A percentile compares a stretch with the other conserved stretches of the same genome.
Conservation (phyloP, 2,888 invertebrate genomes). For the Drosophila quinaria region DNA sequence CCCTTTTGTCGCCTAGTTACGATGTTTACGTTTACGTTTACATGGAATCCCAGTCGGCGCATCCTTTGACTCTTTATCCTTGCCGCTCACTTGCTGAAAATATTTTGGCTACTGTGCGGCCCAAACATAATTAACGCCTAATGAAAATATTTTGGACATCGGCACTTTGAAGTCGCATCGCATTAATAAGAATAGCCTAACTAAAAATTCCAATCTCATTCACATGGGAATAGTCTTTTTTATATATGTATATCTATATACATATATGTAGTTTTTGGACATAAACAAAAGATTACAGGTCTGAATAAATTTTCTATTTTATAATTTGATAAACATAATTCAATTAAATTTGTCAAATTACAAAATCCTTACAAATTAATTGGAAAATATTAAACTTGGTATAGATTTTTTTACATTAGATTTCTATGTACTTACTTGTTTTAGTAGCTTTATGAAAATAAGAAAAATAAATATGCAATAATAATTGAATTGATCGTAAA, state of each 20-base stretch:
- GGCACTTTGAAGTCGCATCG: conserved; percentile 48
- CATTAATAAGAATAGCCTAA: not conserved
- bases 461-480: no score
- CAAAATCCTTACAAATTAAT: no score
- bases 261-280: not conserved
- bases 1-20: conserved; percentile 50
- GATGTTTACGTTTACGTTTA: conserved; percentile 28
- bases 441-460: no score
- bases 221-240: conserved; percentile 36
- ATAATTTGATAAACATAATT: no score
- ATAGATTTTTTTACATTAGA: no score
- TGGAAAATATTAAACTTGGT: no score
- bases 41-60: conserved; percentile 49
- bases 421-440: no score
- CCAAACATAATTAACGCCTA: conserved; percentile 70
- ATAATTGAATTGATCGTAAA: no score
- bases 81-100: conserved; percentile 41
- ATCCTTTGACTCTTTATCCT: conserved; percentile 36
- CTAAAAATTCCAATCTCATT: conserved; percentile 8
- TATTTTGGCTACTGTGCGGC: conserved; percentile 69
- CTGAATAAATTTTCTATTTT: not conserved
- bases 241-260: not conserved
- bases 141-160: conserved; percentile 68
- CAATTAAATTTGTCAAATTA: no score
- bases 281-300: not conserved